Conservation (phyloP, 2,113 vertebrate genomes). For the Poecile atricapillus region DNA sequence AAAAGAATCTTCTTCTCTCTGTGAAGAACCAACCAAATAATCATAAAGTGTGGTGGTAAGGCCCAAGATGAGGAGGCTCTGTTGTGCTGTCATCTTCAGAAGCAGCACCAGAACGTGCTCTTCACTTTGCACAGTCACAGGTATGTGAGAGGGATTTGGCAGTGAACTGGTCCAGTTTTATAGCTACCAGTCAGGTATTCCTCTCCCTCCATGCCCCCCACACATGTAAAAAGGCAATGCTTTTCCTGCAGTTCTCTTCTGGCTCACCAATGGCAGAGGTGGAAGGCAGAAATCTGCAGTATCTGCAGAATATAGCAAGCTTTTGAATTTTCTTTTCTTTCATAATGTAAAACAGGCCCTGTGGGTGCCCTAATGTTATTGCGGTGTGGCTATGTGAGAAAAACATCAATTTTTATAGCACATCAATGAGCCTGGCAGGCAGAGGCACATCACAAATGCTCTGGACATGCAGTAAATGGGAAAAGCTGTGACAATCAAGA, state of each 20-base stretch:
- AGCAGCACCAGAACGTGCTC: not conserved
- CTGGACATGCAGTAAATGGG: not conserved
- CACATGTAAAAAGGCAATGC: not conserved
- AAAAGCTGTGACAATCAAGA: not conserved
- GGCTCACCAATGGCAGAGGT: not conserved
- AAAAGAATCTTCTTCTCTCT: not conserved
- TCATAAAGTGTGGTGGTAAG: not conserved
- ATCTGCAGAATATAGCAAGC: not conserved
- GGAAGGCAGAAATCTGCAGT: not conserved
- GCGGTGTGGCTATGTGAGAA: not conserved
- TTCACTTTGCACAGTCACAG: not conserved
- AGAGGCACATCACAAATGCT: not conserved
- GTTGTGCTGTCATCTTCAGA: not conserved
- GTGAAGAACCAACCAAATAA: not conserved
- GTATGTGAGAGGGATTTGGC: not conserved
- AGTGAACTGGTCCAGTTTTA: not conserved
- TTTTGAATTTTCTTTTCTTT: not conserved
- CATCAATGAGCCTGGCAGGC: not conserved
- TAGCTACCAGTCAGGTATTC: not conserved
- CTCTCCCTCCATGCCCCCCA: not conserved
- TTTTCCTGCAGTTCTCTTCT: not conserved
- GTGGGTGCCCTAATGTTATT: not conserved
- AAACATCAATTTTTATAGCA: not conserved
- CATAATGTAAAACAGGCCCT: not conserved
- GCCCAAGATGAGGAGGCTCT: not conserved